Percentiles rank a stretch among this genome's conserved stretches.
phyloP scores from a whole-genome alignment of 2,113 vertebrate species.

The Odontophorus gujanensis region DNA sequence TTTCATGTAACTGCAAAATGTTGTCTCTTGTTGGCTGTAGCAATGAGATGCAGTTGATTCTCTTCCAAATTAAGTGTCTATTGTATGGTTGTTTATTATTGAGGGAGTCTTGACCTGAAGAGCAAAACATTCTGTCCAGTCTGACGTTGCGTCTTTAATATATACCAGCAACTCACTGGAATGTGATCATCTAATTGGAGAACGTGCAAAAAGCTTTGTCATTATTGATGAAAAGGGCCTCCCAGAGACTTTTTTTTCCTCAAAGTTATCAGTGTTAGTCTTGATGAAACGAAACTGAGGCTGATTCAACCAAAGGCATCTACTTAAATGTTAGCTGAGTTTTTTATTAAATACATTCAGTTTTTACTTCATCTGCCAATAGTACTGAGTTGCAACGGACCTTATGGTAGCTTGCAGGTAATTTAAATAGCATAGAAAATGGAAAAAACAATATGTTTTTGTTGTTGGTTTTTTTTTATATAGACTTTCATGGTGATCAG shows the following conservation, averaged over 20 bases:
- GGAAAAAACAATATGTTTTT: no score
- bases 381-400: background rate
- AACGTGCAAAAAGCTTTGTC: background rate
- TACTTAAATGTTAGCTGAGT: background rate
- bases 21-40: background rate
- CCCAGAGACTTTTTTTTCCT: background rate
- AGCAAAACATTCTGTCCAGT: background rate
- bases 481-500: constrained; percentile 97
- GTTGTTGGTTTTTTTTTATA: background rate
- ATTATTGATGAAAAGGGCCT: background rate
- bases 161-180: background rate
- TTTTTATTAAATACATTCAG: background rate
- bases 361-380: background rate
- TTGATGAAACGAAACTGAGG: background rate
- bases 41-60: background rate
- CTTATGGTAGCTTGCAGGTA: background rate
- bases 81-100: background rate
- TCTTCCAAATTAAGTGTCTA: background rate
- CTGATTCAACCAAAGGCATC: background rate
- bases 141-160: background rate
- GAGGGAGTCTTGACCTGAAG: background rate
- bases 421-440: background rate
- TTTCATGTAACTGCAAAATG: background rate
- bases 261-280: background rate
- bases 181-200: background rate